phyloP scores from a whole-genome alignment of 2,888 invertebrate genomes.

The Micoletzkya japonica region DNA sequence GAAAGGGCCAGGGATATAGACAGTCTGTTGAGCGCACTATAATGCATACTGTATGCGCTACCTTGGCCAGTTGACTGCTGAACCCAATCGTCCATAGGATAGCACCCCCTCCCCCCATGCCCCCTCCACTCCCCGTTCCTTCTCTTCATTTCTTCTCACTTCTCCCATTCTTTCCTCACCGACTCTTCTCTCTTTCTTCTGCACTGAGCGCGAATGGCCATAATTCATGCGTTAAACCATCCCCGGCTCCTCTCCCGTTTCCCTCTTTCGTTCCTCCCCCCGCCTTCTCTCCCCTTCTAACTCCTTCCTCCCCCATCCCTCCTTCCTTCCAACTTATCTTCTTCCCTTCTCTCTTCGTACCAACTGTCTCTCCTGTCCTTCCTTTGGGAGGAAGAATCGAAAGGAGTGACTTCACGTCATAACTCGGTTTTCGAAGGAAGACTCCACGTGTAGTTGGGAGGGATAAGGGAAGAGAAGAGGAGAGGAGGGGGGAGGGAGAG shows the following conservation, averaged over 20 bases:
- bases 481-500: not conserved
- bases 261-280: slow-evolving; percentile 6
- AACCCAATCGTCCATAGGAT: too few species aligned
- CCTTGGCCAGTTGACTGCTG: too few species aligned
- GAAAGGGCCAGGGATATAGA: too few species aligned
- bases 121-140: not conserved
- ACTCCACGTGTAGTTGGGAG: not conserved
- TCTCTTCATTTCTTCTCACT: not conserved
- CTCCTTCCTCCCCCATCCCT: not conserved
- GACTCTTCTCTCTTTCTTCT: too few species aligned
- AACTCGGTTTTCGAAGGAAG: too few species aligned
- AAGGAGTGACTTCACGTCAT: too few species aligned
- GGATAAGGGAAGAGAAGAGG: not conserved
- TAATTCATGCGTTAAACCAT: not conserved
- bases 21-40: too few species aligned
- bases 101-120: not conserved
- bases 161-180: not conserved
- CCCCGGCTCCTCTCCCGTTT: not conserved
- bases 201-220: not conserved
- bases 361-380: too few species aligned
- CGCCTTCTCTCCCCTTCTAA: slow-evolving; percentile 5
- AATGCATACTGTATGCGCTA: too few species aligned
- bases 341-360: slow-evolving; percentile 1
- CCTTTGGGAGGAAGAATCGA: not conserved
- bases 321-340: slow-evolving; percentile 8